These are phyloP conservation scores for Macrotis lagotis DNA, from an alignment of 2,113 vertebrate genomes.

Conservation along the genomic window DNA sequence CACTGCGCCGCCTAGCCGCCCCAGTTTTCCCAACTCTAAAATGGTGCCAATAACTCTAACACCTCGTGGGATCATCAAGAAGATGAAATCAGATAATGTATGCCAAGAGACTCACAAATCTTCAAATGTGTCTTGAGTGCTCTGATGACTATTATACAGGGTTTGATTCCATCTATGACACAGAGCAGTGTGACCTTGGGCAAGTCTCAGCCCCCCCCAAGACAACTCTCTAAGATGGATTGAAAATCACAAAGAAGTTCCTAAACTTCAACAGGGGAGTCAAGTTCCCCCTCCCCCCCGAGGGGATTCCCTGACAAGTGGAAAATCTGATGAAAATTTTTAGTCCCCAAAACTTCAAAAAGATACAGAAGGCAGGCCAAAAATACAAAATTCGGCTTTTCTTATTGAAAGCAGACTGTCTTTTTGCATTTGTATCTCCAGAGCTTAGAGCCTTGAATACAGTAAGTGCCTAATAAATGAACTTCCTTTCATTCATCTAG, in stretches of 20 bases:
- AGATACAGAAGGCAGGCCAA: not conserved
- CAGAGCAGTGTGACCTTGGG: too few species aligned
- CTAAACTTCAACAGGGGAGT: not conserved
- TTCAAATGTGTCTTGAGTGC: too few species aligned
- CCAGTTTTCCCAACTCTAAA: too few species aligned
- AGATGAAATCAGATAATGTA: too few species aligned
- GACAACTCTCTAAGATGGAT: not conserved
- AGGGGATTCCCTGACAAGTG: not conserved
- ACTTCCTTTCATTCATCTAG: not conserved
- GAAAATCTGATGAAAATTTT: not conserved
- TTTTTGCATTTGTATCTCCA: not conserved
- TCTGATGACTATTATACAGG: not conserved
- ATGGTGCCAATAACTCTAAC: too few species aligned
- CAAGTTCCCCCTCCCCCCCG: not conserved
- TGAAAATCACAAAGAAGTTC: not conserved
- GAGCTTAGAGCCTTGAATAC: not conserved
- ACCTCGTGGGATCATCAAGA: too few species aligned
- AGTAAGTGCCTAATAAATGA: not conserved
- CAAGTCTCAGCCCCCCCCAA: not conserved
- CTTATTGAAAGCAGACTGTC: not conserved
- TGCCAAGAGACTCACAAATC: too few species aligned
- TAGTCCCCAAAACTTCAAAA: not conserved
- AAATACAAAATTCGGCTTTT: not conserved
- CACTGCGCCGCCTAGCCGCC: too few species aligned
- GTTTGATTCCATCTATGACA: not conserved